Conservation (phyloP, 2,797 vertebrate genomes). For the Monodelphis domestica region DNA sequence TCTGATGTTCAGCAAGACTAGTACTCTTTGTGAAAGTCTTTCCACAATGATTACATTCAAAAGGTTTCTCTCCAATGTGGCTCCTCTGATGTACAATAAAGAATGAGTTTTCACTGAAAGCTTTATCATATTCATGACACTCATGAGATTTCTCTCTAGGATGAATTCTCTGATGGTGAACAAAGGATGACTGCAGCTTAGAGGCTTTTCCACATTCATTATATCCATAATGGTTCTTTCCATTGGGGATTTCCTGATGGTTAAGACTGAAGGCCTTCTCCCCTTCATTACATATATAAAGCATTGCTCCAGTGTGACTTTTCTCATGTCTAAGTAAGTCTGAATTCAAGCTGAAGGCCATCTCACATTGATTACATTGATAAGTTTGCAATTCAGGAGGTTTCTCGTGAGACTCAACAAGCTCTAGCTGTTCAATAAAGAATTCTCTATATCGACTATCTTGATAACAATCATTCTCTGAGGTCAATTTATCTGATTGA, state of each 20-base stretch:
- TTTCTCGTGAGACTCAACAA: neutral
- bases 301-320: neutral
- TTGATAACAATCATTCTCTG: neutral
- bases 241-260: neutral
- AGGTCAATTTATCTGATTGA: neutral
- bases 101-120: slow-evolving; percentile 11
- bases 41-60: too few relatives aligned
- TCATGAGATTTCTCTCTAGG: neutral
- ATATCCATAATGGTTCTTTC: neutral
- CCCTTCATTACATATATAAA: neutral
- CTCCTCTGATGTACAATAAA: neutral
- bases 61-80: too few relatives aligned
- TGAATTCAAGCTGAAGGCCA: neutral
- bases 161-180: slow-evolving; percentile 14
- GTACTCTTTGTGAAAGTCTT: too few relatives aligned
- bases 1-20: too few relatives aligned
- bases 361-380: neutral
- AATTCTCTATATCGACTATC: neutral
- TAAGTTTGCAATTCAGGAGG: neutral
- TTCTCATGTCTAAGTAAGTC: slow-evolving; percentile 2
- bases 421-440: neutral
- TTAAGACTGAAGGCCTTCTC: neutral
- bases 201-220: slow-evolving; percentile 40
- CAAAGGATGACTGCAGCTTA: neutral
- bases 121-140: neutral